A percentile compares a stretch with the other conserved stretches of the same genome.
These are phyloP conservation scores for Brachionus manjavacas DNA, from an alignment of 1,140 invertebrate genomes.

Conservation along the genomic window DNA sequence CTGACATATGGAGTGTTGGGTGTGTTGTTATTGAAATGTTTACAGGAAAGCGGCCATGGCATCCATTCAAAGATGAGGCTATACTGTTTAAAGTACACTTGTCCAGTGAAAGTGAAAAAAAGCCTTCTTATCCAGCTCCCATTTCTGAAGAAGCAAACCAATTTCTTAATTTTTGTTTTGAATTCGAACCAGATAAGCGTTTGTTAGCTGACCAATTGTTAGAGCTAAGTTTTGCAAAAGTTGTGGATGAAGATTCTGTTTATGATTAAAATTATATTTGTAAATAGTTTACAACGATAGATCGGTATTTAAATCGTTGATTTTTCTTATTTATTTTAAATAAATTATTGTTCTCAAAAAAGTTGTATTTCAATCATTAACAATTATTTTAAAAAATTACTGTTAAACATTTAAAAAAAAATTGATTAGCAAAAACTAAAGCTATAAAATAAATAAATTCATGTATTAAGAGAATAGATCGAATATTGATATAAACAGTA, in stretches of 20 bases:
- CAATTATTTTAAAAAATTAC: too few relatives aligned
- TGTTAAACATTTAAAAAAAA: too few relatives aligned
- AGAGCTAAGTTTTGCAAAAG: conserved; percentile 23
- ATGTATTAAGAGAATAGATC: too few relatives aligned
- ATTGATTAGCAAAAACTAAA: too few relatives aligned
- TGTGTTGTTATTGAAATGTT: conserved; percentile 99
- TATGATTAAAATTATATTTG: background rate
- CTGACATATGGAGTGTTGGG: conserved; percentile 92
- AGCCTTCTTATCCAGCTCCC: background rate
- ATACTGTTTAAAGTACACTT: conserved; percentile 12
- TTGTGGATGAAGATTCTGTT: background rate
- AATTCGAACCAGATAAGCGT: conserved; percentile 31
- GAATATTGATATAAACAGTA: too few relatives aligned
- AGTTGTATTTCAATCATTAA: too few relatives aligned
- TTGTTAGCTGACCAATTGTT: background rate
- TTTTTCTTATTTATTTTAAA: too few relatives aligned
- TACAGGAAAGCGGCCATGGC: conserved; percentile 83
- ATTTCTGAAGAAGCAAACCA: conserved; percentile 20
- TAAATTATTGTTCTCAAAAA: too few relatives aligned
- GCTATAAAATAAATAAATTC: too few relatives aligned
- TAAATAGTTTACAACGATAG: background rate
- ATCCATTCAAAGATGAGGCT: background rate
- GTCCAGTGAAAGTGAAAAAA: background rate
- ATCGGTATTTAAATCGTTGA: too few relatives aligned
- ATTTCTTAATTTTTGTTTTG: conserved; percentile 26